Base-by-base conservation (phyloP, 2,113 vertebrate genomes). In the Hypocryptadius cinnamomeus region DNA sequence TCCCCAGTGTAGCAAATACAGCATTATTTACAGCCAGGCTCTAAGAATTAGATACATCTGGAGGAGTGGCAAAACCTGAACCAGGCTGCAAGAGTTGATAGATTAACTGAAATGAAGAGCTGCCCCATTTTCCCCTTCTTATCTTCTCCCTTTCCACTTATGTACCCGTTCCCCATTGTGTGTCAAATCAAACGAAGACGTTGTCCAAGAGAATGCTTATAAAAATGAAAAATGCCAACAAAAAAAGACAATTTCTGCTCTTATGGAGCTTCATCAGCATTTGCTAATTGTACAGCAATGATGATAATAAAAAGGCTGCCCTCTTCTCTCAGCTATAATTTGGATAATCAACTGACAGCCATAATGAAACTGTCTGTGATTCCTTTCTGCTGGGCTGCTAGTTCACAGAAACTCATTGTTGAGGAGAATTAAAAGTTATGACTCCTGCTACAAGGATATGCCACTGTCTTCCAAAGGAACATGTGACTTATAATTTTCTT, bases 21-120 rank as follows among this genome's bases (percentile, higher is more conserved):
- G 69, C 48, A 64, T 94, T 94, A 95, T 94, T 95, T 88, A 96
- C 79, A 88, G 87, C 93, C 96, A 94, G 93, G 64, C 93, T 87
- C 82, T 63, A 90, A 93, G 92, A 94, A 96, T 95, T 95, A 96
- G 93, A 74, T 93, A 66, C 79, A 93, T 94, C 96, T 96, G 96
- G 92, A 94, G 76, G 85, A 95, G 93, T 45, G 72, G 91, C 7
- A 5, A 82, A 95, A 94, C 71, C 87, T 68, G 48, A 59, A 64
- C 30, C 87, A 90, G 91, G 68, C 85, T 90, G 20, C 33, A n/a
- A 14, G 71, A 60, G 48, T 9, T 68, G 89, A 71, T 35, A 69
- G 66, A 93, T 92, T 25, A 72, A 48, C 70, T 81, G 91, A 79
- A 81, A 66, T 6, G 16, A 79, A 44, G 64, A 45, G 28, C 71